Evolutionary conservation across 2,113 vertebrate genomes (phyloP).

Genomic region (Trinectes maculatus): DNA sequence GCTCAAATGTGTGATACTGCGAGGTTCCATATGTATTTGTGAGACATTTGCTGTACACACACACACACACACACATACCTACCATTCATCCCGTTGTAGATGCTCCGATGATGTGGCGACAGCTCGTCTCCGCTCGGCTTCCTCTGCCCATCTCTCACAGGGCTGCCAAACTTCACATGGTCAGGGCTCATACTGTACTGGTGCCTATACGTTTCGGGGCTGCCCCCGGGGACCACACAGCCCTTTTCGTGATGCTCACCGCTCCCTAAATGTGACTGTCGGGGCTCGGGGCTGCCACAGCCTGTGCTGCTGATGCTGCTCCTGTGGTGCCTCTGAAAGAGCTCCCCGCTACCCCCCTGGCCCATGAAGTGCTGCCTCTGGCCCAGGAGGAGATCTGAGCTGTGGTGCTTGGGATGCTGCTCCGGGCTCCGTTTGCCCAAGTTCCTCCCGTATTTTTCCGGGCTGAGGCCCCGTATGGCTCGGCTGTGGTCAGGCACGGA

Average conservation of each 20-base stretch:
- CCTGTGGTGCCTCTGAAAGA: constrained; percentile 92
- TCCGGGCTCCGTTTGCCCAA: constrained; percentile 82
- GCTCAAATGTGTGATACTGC: neutral
- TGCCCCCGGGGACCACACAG: constrained; percentile 81
- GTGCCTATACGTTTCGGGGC: constrained; percentile 92
- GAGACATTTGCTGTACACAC: neutral
- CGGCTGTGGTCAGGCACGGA: constrained; percentile 87
- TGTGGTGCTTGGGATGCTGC: constrained; percentile 85
- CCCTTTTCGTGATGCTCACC: constrained; percentile 90
- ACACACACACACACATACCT: constrained; percentile 56
- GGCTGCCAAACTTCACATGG: constrained; percentile 83
- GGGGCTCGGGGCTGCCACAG: constrained; percentile 89
- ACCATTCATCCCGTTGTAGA: constrained; percentile 94
- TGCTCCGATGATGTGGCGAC: constrained; percentile 87
- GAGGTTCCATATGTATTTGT: neutral
- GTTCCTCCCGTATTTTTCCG: constrained; percentile 78
- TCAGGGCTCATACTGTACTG: constrained; percentile 90
- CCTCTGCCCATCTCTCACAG: constrained; percentile 88
- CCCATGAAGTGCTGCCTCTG: constrained; percentile 80
- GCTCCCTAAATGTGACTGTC: constrained; percentile 85
- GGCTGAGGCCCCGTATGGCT: constrained; percentile 89
- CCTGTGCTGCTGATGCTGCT: constrained; percentile 79
- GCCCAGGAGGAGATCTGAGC: constrained; percentile 74
- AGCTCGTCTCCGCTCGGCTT: constrained; percentile 87
- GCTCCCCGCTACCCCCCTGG: constrained; percentile 88